These are phyloP conservation scores for Onychostoma macrolepis DNA, from an alignment of 2,113 vertebrate genomes.

Conservation along the genomic window DNA sequence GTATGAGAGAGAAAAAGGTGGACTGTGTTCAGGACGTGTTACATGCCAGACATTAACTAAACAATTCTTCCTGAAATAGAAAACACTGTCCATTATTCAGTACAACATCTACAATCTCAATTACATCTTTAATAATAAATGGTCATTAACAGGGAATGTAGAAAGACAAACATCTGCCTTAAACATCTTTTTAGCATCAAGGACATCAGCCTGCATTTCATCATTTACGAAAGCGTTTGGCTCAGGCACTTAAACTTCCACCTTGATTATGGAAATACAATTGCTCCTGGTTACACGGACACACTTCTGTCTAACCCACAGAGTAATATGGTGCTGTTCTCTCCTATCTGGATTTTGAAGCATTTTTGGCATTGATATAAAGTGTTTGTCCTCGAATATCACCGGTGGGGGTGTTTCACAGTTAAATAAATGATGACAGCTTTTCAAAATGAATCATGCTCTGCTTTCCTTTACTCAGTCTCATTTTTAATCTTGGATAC, in stretches of 20 bases:
- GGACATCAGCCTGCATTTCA: neutral
- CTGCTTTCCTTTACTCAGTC: conserved; percentile 43
- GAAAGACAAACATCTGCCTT: neutral
- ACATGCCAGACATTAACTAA: neutral
- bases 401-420: conserved; percentile 51
- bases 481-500: conserved; percentile 51
- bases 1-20: neutral
- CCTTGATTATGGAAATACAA: conserved; percentile 34
- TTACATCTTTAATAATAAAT: neutral
- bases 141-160: neutral
- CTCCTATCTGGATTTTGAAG: neutral
- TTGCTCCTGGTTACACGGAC: conserved; percentile 31
- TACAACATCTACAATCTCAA: neutral
- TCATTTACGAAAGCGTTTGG: neutral
- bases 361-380: conserved; percentile 37
- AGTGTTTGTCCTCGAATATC: conserved; percentile 30
- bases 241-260: conserved; percentile 22
- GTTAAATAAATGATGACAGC: conserved; percentile 60
- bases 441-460: conserved; percentile 52
- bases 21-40: neutral
- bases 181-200: conserved; percentile 16
- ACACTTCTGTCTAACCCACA: conserved; percentile 1
- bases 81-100: neutral
- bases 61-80: neutral
- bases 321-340: conserved; percentile 10